phyloP scores from a whole-genome alignment of 2,113 vertebrate species.

The Nanorana parkeri region DNA sequence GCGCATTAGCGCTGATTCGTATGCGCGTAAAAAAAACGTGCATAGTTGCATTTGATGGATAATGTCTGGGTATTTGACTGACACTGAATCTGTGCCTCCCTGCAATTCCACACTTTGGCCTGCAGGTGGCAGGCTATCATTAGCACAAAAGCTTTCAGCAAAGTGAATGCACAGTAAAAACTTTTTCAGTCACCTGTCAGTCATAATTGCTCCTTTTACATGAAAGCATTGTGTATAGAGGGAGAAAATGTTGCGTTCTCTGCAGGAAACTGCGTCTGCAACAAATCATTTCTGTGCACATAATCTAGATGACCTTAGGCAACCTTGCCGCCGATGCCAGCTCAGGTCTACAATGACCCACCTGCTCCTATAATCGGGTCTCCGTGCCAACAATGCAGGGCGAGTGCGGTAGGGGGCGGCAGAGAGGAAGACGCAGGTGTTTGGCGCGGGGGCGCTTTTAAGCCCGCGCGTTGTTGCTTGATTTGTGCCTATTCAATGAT shows the following conservation, averaged over 20 bases:
- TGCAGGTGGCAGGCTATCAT: slow-evolving; percentile 36
- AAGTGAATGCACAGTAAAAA: neutral
- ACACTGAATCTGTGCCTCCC: too few species aligned
- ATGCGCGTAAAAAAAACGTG: too few species aligned
- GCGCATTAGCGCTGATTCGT: too few species aligned
- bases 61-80: too few species aligned
- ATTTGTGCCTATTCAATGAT: neutral
- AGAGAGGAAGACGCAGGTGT: neutral
- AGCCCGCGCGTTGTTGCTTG: too few species aligned
- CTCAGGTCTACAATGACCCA: neutral
- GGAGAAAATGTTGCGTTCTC: neutral
- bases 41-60: too few species aligned
- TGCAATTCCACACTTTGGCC: neutral
- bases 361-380: neutral
- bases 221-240: neutral
- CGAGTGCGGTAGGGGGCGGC: neutral
- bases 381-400: neutral
- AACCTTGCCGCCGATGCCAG: neutral
- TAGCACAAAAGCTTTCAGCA: neutral
- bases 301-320: neutral
- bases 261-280: neutral
- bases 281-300: neutral
- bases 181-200: neutral
- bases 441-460: too few species aligned
- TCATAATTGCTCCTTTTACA: slow-evolving; percentile 22